phyloP scores from a whole-genome alignment of 2,113 vertebrate genomes.

The Trinectes maculatus region DNA sequence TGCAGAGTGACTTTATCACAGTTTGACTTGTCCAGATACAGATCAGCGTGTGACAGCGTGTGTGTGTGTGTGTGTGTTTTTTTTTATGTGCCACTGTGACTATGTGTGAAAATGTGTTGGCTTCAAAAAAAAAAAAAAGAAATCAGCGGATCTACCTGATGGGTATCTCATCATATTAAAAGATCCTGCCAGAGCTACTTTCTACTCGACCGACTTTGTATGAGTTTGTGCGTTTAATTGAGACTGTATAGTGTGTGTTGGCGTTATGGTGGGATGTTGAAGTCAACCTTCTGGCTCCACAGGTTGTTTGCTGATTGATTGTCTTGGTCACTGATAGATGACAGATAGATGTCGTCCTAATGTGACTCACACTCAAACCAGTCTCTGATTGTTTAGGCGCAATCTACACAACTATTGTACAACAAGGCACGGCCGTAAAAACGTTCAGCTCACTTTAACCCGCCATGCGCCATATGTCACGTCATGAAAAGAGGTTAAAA shows the following conservation, averaged over 20 bases:
- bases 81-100: constrained; percentile 56
- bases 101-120: constrained; percentile 12
- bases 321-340: constrained; percentile 46
- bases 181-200: constrained; percentile 35
- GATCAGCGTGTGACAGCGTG: constrained; percentile 74
- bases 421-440: background rate
- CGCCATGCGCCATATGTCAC: constrained; percentile 34
- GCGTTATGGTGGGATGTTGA: constrained; percentile 38
- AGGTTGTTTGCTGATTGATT: constrained; percentile 42
- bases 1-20: constrained; percentile 84
- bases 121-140: constrained; percentile 60
- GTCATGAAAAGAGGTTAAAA: constrained; percentile 71
- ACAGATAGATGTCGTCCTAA: constrained; percentile 49
- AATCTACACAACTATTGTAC: constrained; percentile 5
- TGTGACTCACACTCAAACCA: constrained; percentile 8
- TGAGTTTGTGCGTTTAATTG: constrained; percentile 46
- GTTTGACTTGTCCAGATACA: constrained; percentile 81
- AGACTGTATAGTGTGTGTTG: constrained; percentile 50
- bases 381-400: constrained; percentile 12
- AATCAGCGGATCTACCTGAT: constrained; percentile 72
- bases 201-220: constrained; percentile 19
- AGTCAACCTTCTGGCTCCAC: constrained; percentile 41
- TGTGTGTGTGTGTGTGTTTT: constrained; percentile 40
- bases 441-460: constrained; percentile 12
- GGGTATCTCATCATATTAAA: constrained; percentile 75